Conservation (phyloP, 2,888 invertebrate genomes). For the Baccha elongata region DNA sequence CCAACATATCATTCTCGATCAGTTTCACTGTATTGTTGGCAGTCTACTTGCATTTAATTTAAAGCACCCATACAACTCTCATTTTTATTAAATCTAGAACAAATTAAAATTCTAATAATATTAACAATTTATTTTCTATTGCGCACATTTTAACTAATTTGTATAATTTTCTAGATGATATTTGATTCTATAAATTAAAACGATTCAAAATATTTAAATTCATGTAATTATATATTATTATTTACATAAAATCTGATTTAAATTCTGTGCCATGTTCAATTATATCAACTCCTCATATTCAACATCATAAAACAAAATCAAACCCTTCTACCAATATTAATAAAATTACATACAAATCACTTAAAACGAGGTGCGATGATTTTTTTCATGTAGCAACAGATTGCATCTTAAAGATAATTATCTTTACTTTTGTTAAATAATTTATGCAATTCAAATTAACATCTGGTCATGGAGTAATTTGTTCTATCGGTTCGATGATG, state of each 20-base stretch:
- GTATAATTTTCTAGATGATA: neutral
- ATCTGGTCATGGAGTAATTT: neutral
- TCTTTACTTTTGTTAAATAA: conserved; percentile 1
- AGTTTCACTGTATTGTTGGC: no score
- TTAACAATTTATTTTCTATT: neutral
- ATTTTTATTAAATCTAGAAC: neutral
- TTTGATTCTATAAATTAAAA: neutral
- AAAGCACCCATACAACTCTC: neutral
- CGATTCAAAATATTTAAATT: neutral
- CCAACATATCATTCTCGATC: conserved; percentile 5
- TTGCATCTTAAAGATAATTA: conserved; percentile 2
- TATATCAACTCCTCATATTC: neutral
- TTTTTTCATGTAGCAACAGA: conserved; percentile 3
- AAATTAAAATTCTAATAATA: neutral
- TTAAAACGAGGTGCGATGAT: neutral
- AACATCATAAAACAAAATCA: neutral
- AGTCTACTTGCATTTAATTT: no score
- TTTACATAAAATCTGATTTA: neutral
- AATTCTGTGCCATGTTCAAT: neutral
- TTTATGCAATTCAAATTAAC: conserved; percentile 1
- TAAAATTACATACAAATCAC: no score
- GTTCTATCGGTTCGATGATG: neutral
- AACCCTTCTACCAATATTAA: no score
- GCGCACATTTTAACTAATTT: no score
- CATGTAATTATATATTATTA: neutral